Evolutionary conservation across 2,888 invertebrate species (phyloP).

Genomic region (Platycheirus albimanus): DNA sequence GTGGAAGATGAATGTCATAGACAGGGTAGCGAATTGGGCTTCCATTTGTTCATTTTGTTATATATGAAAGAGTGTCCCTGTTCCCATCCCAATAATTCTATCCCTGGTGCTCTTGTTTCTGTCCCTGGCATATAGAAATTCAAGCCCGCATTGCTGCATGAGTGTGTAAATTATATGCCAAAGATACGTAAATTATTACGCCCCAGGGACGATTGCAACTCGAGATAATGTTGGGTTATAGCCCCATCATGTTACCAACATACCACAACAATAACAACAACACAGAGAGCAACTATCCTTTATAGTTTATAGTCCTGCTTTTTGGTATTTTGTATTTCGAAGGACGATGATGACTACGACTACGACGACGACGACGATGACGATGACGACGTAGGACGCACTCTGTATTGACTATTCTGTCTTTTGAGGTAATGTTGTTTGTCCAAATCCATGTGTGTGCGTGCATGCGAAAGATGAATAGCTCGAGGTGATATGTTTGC

Average conservation of each 20-base stretch:
- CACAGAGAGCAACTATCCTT: constrained; percentile 17
- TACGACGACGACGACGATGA: too few species aligned
- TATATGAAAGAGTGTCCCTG: not conserved
- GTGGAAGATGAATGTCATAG: constrained; percentile 45
- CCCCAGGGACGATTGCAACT: constrained; percentile 65
- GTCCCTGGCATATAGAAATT: constrained; percentile 12
- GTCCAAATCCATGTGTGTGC: constrained; percentile 24
- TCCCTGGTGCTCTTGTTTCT: too few species aligned
- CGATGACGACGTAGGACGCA: too few species aligned
- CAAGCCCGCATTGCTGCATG: constrained; percentile 60
- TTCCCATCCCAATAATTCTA: too few species aligned
- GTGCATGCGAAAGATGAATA: constrained; percentile 14
- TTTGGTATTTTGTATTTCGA: constrained; percentile 11
- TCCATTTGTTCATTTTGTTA: not conserved
- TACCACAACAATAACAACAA: constrained; percentile 18
- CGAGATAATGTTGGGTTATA: constrained; percentile 58
- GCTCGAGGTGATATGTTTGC: constrained; percentile 43
- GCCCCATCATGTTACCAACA: constrained; percentile 49
- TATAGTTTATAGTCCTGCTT: constrained; percentile 11
- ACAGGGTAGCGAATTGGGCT: not conserved
- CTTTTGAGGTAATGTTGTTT: constrained; percentile 26
- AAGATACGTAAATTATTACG: constrained; percentile 70
- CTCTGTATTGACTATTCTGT: constrained; percentile 29
- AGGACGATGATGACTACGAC: not conserved
- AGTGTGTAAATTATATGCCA: constrained; percentile 70